These are phyloP conservation scores for Heterodera carotae DNA, from an alignment of 1,140 invertebrate genomes.

Conservation along the genomic window DNA sequence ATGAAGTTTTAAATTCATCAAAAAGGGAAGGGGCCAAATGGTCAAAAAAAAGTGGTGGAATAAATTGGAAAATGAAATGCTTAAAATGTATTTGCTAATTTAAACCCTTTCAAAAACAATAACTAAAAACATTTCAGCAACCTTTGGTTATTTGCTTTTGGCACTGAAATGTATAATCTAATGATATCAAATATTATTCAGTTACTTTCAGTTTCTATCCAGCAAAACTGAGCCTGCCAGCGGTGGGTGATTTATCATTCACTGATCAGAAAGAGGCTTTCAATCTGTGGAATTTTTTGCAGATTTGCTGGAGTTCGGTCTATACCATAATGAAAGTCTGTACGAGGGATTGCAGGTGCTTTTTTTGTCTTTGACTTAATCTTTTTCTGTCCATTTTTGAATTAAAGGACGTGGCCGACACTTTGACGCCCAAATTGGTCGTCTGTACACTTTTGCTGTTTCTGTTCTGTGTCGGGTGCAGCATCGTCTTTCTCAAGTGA, in stretches of 20 bases:
- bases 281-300: constrained; percentile 24
- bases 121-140: neutral
- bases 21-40: too few species aligned
- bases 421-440: constrained; percentile 61
- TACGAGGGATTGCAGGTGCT: constrained; percentile 60
- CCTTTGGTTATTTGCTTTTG: too few species aligned
- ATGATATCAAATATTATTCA: neutral
- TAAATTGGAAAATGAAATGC: too few species aligned
- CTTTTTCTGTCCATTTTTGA: neutral
- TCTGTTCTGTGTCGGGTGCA: constrained; percentile 60
- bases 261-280: neutral
- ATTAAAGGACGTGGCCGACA: constrained; percentile 60
- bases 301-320: constrained; percentile 63
- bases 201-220: constrained; percentile 40
- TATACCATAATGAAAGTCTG: constrained; percentile 63
- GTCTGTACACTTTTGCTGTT: constrained; percentile 53
- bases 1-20: too few species aligned
- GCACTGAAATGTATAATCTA: too few species aligned
- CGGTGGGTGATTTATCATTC: constrained; percentile 32
- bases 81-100: too few species aligned
- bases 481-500: constrained; percentile 63
- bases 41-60: too few species aligned
- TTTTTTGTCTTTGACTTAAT: neutral
- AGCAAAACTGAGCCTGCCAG: constrained; percentile 59
- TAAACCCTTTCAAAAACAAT: too few species aligned